phyloP scores from a whole-genome alignment of 1,140 invertebrate species.

The Anastatus disparis region DNA sequence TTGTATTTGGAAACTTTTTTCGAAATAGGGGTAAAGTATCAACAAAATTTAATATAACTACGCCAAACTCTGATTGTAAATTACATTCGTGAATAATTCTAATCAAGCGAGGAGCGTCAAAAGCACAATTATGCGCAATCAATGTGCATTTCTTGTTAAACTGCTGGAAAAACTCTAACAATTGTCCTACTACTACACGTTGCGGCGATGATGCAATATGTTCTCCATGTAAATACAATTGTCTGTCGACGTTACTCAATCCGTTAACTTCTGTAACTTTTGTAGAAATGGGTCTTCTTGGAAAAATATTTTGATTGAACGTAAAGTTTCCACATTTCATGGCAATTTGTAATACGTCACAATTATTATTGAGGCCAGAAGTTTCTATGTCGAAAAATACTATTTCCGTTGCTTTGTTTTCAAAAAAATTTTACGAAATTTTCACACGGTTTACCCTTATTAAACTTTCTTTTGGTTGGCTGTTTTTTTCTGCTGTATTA shows the following conservation, averaged over 20 bases:
- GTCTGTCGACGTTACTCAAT: no score
- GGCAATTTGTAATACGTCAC: no score
- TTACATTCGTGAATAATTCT: neutral
- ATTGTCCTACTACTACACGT: neutral
- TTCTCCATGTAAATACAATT: neutral
- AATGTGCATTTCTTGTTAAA: neutral
- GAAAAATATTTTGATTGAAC: no score
- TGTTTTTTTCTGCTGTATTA: no score
- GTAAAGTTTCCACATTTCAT: no score
- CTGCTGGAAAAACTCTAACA: neutral
- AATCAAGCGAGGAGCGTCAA: no score
- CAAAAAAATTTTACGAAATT: neutral
- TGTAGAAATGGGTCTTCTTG: no score
- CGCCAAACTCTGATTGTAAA: neutral
- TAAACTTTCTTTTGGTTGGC: no score
- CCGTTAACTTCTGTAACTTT: no score
- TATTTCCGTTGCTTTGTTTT: neutral
- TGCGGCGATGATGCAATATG: neutral
- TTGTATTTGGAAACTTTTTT: neutral
- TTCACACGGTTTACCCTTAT: neutral
- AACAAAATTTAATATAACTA: neutral
- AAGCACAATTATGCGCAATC: neutral
- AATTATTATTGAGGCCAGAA: no score
- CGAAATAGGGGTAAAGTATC: neutral
- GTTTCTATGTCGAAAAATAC: neutral